Conservation (phyloP, 2,113 vertebrate genomes). For the Gadus chalcogrammus region DNA sequence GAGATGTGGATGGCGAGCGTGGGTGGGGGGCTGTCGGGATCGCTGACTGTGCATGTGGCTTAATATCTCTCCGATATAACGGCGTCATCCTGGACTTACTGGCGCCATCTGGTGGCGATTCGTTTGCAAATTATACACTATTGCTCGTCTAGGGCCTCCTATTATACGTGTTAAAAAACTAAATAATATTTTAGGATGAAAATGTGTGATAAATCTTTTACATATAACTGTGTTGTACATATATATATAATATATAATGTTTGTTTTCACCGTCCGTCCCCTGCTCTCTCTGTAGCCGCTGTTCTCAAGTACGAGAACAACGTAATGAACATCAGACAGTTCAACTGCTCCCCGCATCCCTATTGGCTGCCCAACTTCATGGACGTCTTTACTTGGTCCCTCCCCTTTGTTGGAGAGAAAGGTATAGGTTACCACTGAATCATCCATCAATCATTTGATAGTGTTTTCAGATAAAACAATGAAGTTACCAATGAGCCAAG, state of each 20-base stretch:
- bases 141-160: not conserved
- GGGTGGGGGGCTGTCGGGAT: slow-evolving; percentile 68
- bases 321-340: slow-evolving; percentile 84
- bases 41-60: slow-evolving; percentile 70
- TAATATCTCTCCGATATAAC: slow-evolving; percentile 70
- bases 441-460: not conserved
- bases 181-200: not conserved
- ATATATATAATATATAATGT: not conserved
- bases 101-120: slow-evolving; percentile 62
- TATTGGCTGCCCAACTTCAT: slow-evolving; percentile 85
- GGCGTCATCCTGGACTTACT: slow-evolving; percentile 61
- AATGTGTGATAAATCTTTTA: not conserved
- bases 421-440: slow-evolving; percentile 44
- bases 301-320: slow-evolving; percentile 83
- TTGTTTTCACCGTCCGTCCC: not conserved
- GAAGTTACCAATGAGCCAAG: no score
- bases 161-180: not conserved
- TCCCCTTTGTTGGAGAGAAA: slow-evolving; percentile 81
- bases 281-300: slow-evolving; percentile 65
- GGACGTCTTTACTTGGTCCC: slow-evolving; percentile 85
- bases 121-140: not conserved
- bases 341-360: slow-evolving; percentile 81
- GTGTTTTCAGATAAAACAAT: no score
- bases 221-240: not conserved
- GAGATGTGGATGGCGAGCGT: slow-evolving; percentile 62